Base-by-base conservation (phyloP, 2,113 vertebrate genomes). In the Nothocercus julius region DNA sequence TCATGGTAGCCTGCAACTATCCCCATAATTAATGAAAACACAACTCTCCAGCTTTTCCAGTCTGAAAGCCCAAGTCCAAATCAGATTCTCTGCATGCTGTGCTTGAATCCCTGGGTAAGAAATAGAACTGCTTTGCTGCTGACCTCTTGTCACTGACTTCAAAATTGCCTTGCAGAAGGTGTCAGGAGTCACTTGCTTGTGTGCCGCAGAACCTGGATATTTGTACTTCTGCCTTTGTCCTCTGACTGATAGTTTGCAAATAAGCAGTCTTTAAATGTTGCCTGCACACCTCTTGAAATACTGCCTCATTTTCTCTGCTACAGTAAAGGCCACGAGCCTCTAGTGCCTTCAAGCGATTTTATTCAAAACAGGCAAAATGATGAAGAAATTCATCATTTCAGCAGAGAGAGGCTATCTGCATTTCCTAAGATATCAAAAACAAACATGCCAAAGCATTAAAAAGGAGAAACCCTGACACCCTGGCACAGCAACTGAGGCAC, bases 331-430 rank as follows among this genome's bases (percentile, higher is more conserved):
- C 28, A 19, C 53, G 36, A 24, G 38, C 16, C 11, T 63, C 70
- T 73, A 67, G 59, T 28, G 7, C 40, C 89, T 78, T 59, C 36
- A 75, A 47, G 47, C 5, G 38, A 32, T 47, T n/a, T 75, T 59
- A 58, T 5, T 63, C 22, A 36, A 78, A 73, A n/a, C 64, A 18
- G 0, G 2, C 58, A 74, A 64, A 78, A 40, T 6, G 11, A 21
- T 2, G 2, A 53, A 53, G n/a, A 80, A 64, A 70, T n/a, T 36
- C 15, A 47, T 40, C 49, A 58, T 14, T 74, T 66, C 32, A 78
- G 51, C 4, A 6, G 12, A 62, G 12, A 66, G 8, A 81, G 34
- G 19, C 30, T 42, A 22, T 0, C 1, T 44, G 11, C 27, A 19
- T n/a, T 38, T 76, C 44, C 27, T 22, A 61, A 34, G 32, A 51